A percentile compares a stretch with the other conserved stretches of the same genome.
Evolutionary conservation across 2,113 vertebrate species (phyloP).

Genomic region (Plecturocebus donacophilus): DNA sequence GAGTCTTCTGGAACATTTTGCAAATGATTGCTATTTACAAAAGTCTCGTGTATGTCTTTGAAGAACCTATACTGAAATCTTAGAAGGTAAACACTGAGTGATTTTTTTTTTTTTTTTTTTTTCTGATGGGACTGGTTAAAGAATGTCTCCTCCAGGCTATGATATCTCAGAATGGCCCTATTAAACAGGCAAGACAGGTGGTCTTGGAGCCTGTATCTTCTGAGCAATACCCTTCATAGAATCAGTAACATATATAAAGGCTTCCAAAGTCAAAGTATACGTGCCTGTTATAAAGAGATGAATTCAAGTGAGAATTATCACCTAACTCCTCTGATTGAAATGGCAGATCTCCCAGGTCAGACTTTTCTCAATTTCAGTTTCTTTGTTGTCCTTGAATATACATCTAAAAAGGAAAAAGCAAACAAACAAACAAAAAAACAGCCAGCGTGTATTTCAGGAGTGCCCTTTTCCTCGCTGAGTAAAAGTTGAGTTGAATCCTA

Average conservation of each 20-base stretch:
- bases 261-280: not conserved
- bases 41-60: not conserved
- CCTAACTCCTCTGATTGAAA: not conserved
- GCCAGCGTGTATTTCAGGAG: not conserved
- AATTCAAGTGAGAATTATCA: not conserved
- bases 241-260: not conserved
- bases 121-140: not conserved
- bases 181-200: not conserved
- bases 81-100: not conserved
- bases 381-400: not conserved
- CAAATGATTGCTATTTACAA: not conserved
- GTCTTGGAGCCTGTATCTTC: not conserved
- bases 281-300: not conserved
- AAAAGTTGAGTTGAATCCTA: not conserved
- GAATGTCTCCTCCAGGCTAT: not conserved
- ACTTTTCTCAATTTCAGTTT: not conserved
- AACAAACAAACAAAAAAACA: not conserved
- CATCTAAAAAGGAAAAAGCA: not conserved
- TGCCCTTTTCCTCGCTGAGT: not conserved
- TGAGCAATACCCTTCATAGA: not conserved
- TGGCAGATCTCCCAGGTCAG: not conserved
- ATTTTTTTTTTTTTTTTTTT: conserved; percentile 8
- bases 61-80: not conserved
- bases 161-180: not conserved
- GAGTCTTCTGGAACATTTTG: not conserved